phyloP scores from a whole-genome alignment of 2,888 invertebrate genomes.

The Seira sanloemensis region DNA sequence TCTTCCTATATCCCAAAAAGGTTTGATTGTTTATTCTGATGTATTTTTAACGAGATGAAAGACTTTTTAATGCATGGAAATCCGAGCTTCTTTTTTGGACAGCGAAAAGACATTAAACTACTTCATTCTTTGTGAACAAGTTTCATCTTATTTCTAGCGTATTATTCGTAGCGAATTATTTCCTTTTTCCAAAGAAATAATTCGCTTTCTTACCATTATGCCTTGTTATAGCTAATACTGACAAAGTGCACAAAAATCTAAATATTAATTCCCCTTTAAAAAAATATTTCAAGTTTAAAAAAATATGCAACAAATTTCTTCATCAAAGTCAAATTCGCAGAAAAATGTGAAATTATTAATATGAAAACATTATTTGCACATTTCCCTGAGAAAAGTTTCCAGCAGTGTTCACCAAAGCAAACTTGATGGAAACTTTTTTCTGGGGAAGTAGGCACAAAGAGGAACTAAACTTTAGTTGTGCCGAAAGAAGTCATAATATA shows the following conservation, averaged over 20 bases:
- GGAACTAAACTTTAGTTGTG: neutral
- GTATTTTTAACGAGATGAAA: conserved; percentile 54
- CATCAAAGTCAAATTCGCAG: neutral
- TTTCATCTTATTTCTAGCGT: neutral
- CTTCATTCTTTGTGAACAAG: conserved; percentile 7
- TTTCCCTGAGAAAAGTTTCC: neutral
- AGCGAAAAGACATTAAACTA: conserved; percentile 10
- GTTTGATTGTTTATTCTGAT: conserved; percentile 25
- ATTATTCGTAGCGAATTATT: too few species aligned
- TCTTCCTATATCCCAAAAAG: neutral
- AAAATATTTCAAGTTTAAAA: neutral
- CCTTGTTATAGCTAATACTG: too few species aligned
- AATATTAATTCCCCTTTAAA: neutral
- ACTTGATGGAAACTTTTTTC: conserved; percentile 3
- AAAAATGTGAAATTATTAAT: neutral
- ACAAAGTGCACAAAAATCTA: neutral
- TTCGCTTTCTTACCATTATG: neutral
- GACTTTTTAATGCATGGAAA: conserved; percentile 30
- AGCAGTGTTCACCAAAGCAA: neutral
- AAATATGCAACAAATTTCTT: neutral
- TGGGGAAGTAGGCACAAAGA: conserved; percentile 7
- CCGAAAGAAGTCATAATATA: too few species aligned
- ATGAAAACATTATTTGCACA: conserved; percentile 16
- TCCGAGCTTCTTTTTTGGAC: conserved; percentile 10
- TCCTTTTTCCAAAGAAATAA: neutral